Base-by-base conservation (phyloP, 2,888 invertebrate genomes). In the Leucania comma region DNA sequence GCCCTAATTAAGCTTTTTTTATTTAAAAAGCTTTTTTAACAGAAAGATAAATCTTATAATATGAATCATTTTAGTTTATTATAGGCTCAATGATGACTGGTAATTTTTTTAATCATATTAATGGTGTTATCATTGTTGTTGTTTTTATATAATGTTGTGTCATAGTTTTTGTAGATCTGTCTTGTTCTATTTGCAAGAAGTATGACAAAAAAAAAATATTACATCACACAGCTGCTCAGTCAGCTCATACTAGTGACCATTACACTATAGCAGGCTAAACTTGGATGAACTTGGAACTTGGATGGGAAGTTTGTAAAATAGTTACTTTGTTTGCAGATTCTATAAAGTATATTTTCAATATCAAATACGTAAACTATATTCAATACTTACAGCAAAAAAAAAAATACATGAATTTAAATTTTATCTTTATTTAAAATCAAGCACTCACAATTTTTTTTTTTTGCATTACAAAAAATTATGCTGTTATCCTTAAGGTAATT, bases 101-200 rank as follows among this genome's bases (percentile, higher is more conserved):
- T 29, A 63, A 14, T 38, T 38, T 38, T 29, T 54, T 64, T 54
- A 3, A 63, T 63, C 38, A 63, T 56, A 54, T 63, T 17, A 63
- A 26, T 54, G 2, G 54, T 63, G 26, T 14, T 63, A 63, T 63
- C 56, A 56, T 42, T 63, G 38, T 63, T 54, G n/a, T 42, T 56
- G 26, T 63, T 26, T 63, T 38, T 12, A 32, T 50, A 50, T 32
- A 22, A 10, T 22, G 5, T 17, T 62, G 32, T 24, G n/a, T 26
- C 26, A 9, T 29, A 17, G 17, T 9, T 5, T 22, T 22, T 12
- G 22, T 50, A 24, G 12, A 51, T 51, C 24, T 14, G 24, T 24
- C 51, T 48, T n/a, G n/a, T 48, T 48, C 17, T 38, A 38, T 38
- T 38, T 38, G 38, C 14, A 38, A 38, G 20, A n/a, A 48, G n/a